Evolutionary conservation across 1,140 invertebrate species (phyloP), one percentile per base, ranked within the genome.

Genomic region (Lordiphosa mommai): DNA sequence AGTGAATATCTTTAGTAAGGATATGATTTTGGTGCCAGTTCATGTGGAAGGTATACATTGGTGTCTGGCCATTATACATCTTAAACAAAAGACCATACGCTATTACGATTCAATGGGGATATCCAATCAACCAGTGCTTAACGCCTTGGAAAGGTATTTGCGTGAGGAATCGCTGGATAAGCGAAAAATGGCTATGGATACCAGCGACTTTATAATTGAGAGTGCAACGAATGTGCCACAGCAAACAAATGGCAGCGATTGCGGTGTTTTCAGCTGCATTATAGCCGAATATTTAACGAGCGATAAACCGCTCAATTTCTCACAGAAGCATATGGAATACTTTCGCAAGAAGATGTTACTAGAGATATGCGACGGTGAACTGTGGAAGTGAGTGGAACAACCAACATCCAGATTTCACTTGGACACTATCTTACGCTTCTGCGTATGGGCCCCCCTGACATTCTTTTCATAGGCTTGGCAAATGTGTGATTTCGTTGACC

Each of bases 181-280:
- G 77, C 97, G 96, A 85, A 94, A 94, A 32, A 72, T 90, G 64
- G 57, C 89, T 0, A 94, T 94, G 59, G 92, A 98, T 79, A 93
- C 92, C 0, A 90, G 72, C 10, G 92, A 92, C 2, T 98, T 96
- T 94, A 91, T 88, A 27, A 89, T 93, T 6, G 91, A 93, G 61
- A 92, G 91, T 72, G 90, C 93, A 0, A 12, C 38, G 91, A 93
- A 96, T 82, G 96, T 98, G 74, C 98, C 98, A 0, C 94, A 95
- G 69, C 98, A 99, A 90, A 95, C 94, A 92, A 99, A 99, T 90
- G 95, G 95, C 10, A 95, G 94, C 86, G 98, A 99, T 89, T 99
- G 98, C 90, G 98, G 98, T 4, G 96, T 99, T 90, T 99, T 99
- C 89, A 92, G 96, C 0, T 98, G 97, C 89, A 98, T 96, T 88